Percentiles rank a stretch among this genome's conserved stretches.
Evolutionary conservation across 2,888 invertebrate species (phyloP).

Genomic region (Pseudococcus longispinus): DNA sequence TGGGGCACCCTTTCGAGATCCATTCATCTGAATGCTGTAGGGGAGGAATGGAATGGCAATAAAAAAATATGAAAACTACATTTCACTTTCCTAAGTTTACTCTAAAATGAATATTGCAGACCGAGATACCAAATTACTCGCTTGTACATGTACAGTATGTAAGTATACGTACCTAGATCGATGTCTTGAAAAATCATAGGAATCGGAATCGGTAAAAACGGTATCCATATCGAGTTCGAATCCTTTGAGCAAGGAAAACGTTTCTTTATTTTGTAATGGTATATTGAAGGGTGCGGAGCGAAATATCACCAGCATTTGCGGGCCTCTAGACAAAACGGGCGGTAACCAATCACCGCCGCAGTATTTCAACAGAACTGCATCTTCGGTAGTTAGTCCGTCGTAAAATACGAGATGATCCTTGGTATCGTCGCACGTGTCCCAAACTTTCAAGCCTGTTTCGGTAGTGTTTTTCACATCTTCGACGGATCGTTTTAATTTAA

Average conservation of each 20-base stretch:
- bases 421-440: constrained; percentile 84
- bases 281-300: constrained; percentile 85
- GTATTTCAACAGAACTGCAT: constrained; percentile 83
- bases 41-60: no score
- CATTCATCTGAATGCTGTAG: no score
- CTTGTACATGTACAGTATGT: neutral
- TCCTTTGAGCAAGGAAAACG: constrained; percentile 71
- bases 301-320: constrained; percentile 86
- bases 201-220: constrained; percentile 86
- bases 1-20: no score
- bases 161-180: constrained; percentile 62
- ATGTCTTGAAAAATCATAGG: constrained; percentile 78
- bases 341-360: constrained; percentile 89
- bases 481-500: constrained; percentile 58
- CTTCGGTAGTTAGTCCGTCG: constrained; percentile 82
- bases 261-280: constrained; percentile 72
- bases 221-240: constrained; percentile 89
- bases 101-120: no score
- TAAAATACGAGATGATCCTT: constrained; percentile 85
- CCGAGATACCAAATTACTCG: no score
- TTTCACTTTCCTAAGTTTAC: no score
- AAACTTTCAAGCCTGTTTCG: constrained; percentile 75
- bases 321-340: constrained; percentile 76
- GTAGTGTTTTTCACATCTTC: constrained; percentile 73
- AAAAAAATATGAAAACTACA: no score